Evolutionary conservation across 2,797 vertebrate genomes (phyloP).

Genomic region (Bradypus variegatus): DNA sequence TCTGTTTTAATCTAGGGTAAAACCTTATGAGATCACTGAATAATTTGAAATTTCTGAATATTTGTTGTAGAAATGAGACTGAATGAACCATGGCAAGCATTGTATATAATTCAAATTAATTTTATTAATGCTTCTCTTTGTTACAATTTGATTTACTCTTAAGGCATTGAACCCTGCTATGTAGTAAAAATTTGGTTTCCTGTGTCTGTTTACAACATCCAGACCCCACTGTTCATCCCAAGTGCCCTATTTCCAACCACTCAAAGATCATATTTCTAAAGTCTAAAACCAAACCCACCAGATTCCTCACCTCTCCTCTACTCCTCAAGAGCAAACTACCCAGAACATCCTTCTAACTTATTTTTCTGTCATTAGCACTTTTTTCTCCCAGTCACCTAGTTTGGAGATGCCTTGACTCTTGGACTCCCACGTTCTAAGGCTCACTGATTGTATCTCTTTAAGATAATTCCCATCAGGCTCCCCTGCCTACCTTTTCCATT

Average conservation of each 20-base stretch:
- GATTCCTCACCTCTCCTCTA: not conserved
- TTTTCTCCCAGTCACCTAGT: not conserved
- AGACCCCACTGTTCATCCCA: conserved; percentile 3
- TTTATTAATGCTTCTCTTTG: conserved; percentile 30
- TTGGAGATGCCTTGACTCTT: not conserved
- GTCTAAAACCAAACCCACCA: conserved; percentile 1
- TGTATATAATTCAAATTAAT: conserved; percentile 10
- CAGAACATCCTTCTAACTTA: not conserved
- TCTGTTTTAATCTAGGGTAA: conserved; percentile 11
- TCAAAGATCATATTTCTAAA: conserved; percentile 4
- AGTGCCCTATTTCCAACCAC: not conserved
- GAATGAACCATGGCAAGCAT: conserved; percentile 9
- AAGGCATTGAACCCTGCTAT: not conserved
- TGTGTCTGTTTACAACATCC: conserved; percentile 34
- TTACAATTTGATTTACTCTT: conserved; percentile 10
- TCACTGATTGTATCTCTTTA: not conserved
- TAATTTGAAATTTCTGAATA: conserved; percentile 33
- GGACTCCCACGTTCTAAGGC: not conserved
- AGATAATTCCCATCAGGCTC: not conserved
- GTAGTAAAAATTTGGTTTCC: conserved; percentile 20
- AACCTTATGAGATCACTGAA: not conserved
- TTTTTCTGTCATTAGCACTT: not conserved
- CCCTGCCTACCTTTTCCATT: not conserved
- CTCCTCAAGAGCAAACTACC: not conserved
- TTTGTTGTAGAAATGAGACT: conserved; percentile 1